These are phyloP conservation scores for Prunella fulvescens DNA, from an alignment of 2,113 vertebrate species.

Conservation along the genomic window DNA sequence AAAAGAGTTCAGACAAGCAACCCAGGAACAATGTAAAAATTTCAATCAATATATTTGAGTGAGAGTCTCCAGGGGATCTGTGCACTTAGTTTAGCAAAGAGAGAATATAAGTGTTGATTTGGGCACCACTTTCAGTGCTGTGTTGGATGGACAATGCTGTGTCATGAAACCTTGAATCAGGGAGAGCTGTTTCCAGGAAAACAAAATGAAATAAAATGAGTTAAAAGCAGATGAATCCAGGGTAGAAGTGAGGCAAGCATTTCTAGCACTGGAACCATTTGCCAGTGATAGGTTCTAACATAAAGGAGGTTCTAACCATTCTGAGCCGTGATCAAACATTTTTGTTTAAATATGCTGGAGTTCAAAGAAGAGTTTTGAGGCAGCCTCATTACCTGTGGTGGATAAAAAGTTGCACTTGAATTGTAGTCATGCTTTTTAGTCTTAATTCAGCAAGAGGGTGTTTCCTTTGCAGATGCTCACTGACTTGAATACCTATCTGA, in stretches of 20 bases:
- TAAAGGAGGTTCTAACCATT: not conserved
- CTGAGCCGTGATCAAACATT: not conserved
- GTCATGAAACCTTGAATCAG: not conserved
- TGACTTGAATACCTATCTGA: conserved; percentile 94
- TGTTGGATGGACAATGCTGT: not conserved
- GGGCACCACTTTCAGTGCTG: not conserved
- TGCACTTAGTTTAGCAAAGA: not conserved
- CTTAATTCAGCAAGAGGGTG: not conserved
- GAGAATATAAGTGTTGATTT: not conserved
- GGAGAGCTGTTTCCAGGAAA: not conserved
- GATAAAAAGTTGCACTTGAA: not conserved
- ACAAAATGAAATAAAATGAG: not conserved
- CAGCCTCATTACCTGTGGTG: not conserved
- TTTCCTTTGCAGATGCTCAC: conserved; percentile 88
- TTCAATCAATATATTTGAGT: not conserved
- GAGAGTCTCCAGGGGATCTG: not conserved
- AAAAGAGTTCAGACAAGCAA: not conserved
- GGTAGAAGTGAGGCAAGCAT: not conserved
- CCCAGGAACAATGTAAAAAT: not conserved
- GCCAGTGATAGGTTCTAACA: not conserved
- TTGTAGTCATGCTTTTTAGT: not conserved
- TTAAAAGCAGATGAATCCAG: not conserved
- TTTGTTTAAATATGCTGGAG: not conserved
- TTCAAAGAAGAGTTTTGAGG: not conserved
- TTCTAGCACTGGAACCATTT: not conserved